These are phyloP conservation scores for Scaeva pyrastri DNA, from an alignment of 2,888 invertebrate genomes.

Conservation along the genomic window DNA sequence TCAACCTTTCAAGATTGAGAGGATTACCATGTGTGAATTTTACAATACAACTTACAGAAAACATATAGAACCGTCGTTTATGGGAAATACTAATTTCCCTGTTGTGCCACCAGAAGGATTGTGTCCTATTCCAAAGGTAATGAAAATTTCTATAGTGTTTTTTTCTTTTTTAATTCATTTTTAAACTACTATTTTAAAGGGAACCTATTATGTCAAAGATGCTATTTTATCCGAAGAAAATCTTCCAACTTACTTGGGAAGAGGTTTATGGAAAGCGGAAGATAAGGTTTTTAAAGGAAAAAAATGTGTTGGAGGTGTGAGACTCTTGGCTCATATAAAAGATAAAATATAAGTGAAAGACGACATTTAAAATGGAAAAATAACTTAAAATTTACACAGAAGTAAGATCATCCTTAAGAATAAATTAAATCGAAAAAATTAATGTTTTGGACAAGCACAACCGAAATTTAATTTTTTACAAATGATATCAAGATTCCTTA, in stretches of 20 bases:
- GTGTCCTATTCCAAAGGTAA: conserved; percentile 62
- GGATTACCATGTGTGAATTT: conserved; percentile 20
- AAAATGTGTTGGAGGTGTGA: background rate
- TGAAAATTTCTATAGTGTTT: background rate
- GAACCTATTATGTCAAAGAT: background rate
- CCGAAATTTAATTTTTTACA: too few relatives aligned
- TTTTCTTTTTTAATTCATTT: too few relatives aligned
- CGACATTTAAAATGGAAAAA: too few relatives aligned
- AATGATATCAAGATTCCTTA: too few relatives aligned
- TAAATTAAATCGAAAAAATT: too few relatives aligned
- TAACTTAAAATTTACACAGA: too few relatives aligned
- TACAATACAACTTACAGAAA: conserved; percentile 50
- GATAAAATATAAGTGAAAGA: too few relatives aligned
- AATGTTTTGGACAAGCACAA: too few relatives aligned
- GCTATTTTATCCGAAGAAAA: background rate
- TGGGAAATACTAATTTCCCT: conserved; percentile 45
- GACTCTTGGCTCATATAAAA: background rate
- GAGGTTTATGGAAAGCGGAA: conserved; percentile 26
- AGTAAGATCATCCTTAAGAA: too few relatives aligned
- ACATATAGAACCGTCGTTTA: conserved; percentile 40
- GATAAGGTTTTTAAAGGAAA: background rate
- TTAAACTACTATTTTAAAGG: conserved; percentile 3
- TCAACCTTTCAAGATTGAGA: too few relatives aligned
- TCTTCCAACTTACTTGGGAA: background rate
- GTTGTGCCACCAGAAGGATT: conserved; percentile 57